Conservation (phyloP, 2,797 vertebrate genomes). For the Megaceryle alcyon region DNA sequence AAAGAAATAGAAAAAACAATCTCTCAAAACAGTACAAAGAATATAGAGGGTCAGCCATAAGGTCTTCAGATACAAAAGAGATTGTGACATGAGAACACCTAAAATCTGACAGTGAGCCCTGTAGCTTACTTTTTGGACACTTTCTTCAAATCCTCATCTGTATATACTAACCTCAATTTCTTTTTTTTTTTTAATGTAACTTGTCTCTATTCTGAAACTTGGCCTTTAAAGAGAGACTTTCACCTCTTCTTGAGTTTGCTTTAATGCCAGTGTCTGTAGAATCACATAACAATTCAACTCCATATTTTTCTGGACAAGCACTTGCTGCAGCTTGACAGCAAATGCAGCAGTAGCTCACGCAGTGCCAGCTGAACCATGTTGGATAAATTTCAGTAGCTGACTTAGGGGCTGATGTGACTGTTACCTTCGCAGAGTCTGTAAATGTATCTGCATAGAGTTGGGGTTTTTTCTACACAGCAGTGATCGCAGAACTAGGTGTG, state of each 20-base stretch:
- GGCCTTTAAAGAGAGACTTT: not conserved
- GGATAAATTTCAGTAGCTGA: not conserved
- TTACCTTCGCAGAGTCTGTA: accelerated
- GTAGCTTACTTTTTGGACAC: not conserved
- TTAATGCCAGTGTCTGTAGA: not conserved
- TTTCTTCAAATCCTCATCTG: not conserved
- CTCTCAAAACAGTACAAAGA: not conserved
- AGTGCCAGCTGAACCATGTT: not conserved
- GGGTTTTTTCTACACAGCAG: not conserved
- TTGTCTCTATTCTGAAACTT: not conserved
- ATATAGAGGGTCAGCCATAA: not conserved
- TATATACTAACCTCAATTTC: not conserved
- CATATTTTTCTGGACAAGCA: not conserved
- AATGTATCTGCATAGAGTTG: not conserved
- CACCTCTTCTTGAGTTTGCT: not conserved
- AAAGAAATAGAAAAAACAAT: not conserved
- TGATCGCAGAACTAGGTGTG: not conserved
- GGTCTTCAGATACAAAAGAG: not conserved
- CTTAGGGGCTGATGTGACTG: not conserved
- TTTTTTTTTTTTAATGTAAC: not conserved
- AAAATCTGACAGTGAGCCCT: not conserved
- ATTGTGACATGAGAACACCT: not conserved
- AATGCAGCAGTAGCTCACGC: not conserved
- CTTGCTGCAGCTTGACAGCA: not conserved
- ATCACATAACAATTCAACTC: not conserved